Evolutionary conservation across 2,113 vertebrate genomes (phyloP).

Genomic region (Eretmochelys imbricata): DNA sequence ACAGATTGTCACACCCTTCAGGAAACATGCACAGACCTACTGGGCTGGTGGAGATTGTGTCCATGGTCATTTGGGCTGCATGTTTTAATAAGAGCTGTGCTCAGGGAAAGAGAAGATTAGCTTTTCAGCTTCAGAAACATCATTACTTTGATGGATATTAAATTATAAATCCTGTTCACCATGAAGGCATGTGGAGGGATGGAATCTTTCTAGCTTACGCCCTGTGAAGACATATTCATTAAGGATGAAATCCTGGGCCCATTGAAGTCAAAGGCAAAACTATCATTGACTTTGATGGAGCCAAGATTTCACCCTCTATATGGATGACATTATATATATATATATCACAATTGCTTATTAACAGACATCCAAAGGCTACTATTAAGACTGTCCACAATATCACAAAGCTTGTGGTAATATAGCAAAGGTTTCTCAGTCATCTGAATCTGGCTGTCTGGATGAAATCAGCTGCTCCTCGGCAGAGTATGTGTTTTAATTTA

Average conservation of each 20-base stretch:
- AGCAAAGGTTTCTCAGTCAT: not conserved
- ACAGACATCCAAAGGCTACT: not conserved
- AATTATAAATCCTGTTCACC: constrained; percentile 31
- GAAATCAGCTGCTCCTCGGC: not conserved
- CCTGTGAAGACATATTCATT: not conserved
- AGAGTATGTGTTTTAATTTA: not conserved
- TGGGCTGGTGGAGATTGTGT: not conserved
- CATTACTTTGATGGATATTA: constrained; percentile 46
- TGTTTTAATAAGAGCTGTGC: not conserved
- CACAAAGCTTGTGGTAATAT: not conserved
- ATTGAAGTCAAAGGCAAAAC: constrained; percentile 25
- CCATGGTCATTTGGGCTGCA: not conserved
- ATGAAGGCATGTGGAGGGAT: not conserved
- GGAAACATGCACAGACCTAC: not conserved
- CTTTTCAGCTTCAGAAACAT: not conserved
- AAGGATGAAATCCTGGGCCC: constrained; percentile 4
- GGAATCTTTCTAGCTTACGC: not conserved
- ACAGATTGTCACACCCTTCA: not conserved
- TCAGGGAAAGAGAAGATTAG: not conserved
- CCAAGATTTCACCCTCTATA: not conserved
- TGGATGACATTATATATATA: not conserved
- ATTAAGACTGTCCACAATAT: constrained; percentile 1
- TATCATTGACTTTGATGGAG: not conserved
- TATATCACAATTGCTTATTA: not conserved
- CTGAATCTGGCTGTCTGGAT: not conserved